Evolutionary conservation across 2,797 vertebrate species (phyloP), one percentile per base, ranked within the genome.

Genomic region (Pampus argenteus): DNA sequence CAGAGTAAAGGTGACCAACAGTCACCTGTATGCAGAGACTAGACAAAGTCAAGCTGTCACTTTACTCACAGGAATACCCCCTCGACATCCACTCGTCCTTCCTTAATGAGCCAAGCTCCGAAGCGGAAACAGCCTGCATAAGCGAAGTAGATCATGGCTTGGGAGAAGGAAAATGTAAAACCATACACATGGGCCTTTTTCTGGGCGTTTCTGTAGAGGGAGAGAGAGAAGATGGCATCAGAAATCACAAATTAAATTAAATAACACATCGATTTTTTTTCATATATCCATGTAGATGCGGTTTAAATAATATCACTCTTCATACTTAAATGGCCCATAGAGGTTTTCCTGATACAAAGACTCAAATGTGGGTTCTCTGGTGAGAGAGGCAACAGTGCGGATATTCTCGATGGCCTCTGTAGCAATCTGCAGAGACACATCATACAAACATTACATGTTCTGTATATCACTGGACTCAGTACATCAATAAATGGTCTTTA

Each of bases 381-480:
- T 96, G 77, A 99, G 94, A 54, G 97, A 96, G 40, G 89, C 97
- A 52, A 99, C 96, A 1, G 98, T 99, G 28, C 97, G 95, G 81
- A 99, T 97, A 74, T 99, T 99, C 85, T 96, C 97, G 54, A 99
- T 97, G 72, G 96, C 97, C 86, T 99, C 96, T 9, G 97, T 97
- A 28, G 98, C 97, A 75, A 97, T 93, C 98, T 99, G 86, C 26
- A 13, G 40, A 80, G n/a, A 88, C 38, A 74, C 45, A 11, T 1
- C 49, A 57, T 4, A 34, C 5, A 66, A 55, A 29, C 3, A 17
- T 64, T 40, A 20, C 28, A n/a, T 34, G 6, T 11, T 17, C 25
- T 20, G 9, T 26, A 34, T 10, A 29, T 48, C 36, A 11, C 9
- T 20, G 18, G 6, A 17, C 3, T 78, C 28, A 5, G 1, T 2